Evolutionary conservation across 2,113 vertebrate genomes (phyloP).

Genomic region (Perca schrenkii): DNA sequence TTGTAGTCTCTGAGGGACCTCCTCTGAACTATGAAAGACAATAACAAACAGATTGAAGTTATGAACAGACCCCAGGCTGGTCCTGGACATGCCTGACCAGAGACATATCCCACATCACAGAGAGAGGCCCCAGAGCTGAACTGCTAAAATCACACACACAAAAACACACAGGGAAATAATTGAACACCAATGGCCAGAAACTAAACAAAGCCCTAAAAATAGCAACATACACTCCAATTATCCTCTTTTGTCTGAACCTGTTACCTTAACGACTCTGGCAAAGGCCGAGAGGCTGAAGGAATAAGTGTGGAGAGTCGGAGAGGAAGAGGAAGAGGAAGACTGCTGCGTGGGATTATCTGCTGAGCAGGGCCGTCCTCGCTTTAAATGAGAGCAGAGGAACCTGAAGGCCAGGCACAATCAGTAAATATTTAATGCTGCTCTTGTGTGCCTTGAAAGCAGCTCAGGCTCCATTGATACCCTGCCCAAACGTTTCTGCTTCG

Average conservation of each 20-base stretch:
- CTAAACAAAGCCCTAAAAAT: constrained; percentile 38
- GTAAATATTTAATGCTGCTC: constrained; percentile 75
- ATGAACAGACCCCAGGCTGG: constrained; percentile 16
- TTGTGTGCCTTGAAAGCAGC: constrained; percentile 46
- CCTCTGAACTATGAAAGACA: constrained; percentile 4
- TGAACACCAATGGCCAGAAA: constrained; percentile 4
- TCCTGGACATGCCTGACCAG: constrained; percentile 35
- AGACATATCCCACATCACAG: constrained; percentile 9
- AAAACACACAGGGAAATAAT: not conserved
- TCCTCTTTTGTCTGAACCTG: constrained; percentile 50
- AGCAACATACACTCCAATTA: constrained; percentile 11
- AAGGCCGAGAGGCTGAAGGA: not conserved
- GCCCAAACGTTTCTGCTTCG: not conserved
- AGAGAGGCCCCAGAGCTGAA: constrained; percentile 14
- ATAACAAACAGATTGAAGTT: constrained; percentile 8
- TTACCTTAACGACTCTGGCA: constrained; percentile 58
- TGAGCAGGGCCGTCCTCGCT: constrained; percentile 21
- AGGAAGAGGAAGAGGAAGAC: constrained; percentile 11
- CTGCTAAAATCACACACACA: constrained; percentile 3
- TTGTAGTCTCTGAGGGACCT: constrained; percentile 5
- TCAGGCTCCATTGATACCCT: constrained; percentile 5
- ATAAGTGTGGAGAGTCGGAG: constrained; percentile 1
- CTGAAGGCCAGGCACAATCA: constrained; percentile 35
- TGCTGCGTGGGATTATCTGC: constrained; percentile 38
- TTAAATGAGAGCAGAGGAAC: constrained; percentile 44